Base-by-base conservation (phyloP, 2,888 invertebrate species). In the Eustalomyia histrio region DNA sequence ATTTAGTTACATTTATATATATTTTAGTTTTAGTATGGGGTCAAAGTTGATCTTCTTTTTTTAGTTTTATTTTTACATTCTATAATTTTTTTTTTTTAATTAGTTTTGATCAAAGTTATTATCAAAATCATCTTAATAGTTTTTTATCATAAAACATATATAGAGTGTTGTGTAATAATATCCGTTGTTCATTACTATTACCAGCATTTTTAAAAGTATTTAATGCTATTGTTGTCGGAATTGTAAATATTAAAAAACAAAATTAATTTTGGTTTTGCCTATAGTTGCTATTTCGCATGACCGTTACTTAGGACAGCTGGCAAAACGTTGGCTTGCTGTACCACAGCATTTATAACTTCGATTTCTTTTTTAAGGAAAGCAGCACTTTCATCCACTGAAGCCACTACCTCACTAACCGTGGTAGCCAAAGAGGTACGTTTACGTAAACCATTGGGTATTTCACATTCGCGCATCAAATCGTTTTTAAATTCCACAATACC, bases 401-500 rank as follows among this genome's bases (percentile, higher is more conserved):
- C 39, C 17, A 81, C 83, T 47, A 63, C 72, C 74, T 74, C 83
- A 43, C 63, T 69, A 47, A 55, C 76, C 9, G 78, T 84, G 17
- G 73, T 79, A 73, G 83, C 83, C 72, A 67, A 78, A 12, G 82
- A 84, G 29, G 74, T 84, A 72, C 90, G 89, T 83, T 91, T 90
- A 65, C 90, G 90, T 60, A 91, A 83, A 64, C 83, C 55, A 14
- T 57, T 78, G 52, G 65, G 84, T 75, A 87, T 86, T 78, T 86
- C 85, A 60, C 86, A 87, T 76, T 90, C 88, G 58, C 90, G 88
- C 90, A 91, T 91, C 78, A 91, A 85, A 86, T 91, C 91, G 75
- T 90, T 90, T 78, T 90, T 90, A 80, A 91, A 88, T 82, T 89
- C 91, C 71, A 90, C 91, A 84, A 91, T 90, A 83, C 91, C 91